phyloP scores from a whole-genome alignment of 2,888 invertebrate species.

The Rosalia funebris region DNA sequence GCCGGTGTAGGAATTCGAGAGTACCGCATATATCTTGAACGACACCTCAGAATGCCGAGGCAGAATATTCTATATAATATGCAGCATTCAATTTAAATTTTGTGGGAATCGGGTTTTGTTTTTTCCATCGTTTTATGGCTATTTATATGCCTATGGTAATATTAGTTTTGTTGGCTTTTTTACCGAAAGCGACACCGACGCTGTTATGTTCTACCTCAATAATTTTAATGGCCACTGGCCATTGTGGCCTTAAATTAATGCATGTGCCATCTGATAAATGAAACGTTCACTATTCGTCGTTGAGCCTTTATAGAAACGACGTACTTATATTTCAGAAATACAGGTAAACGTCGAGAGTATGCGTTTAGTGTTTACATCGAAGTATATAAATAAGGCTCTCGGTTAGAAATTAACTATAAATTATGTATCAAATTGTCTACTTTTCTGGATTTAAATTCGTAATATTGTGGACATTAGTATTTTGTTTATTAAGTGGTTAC shows the following conservation, averaged over 20 bases:
- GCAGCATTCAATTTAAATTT: slow-evolving; percentile 62
- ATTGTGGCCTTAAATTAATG: slow-evolving; percentile 45
- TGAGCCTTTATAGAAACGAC: too few relatives aligned
- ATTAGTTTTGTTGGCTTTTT: slow-evolving; percentile 55
- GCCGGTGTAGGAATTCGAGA: slow-evolving; percentile 56
- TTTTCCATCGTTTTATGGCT: slow-evolving; percentile 59
- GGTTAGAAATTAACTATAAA: too few relatives aligned
- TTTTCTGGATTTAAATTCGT: too few relatives aligned
- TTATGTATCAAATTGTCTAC: too few relatives aligned
- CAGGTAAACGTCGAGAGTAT: too few relatives aligned
- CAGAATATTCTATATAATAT: slow-evolving; percentile 61
- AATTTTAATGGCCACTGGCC: slow-evolving; percentile 55
- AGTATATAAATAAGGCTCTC: too few relatives aligned
- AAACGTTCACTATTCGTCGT: slow-evolving; percentile 36
- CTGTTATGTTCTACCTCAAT: slow-evolving; percentile 51
- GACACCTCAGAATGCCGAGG: slow-evolving; percentile 59
- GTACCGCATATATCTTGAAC: slow-evolving; percentile 59
- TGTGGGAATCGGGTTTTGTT: slow-evolving; percentile 59
- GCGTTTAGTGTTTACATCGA: too few relatives aligned
- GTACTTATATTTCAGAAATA: too few relatives aligned
- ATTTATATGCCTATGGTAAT: slow-evolving; percentile 61
- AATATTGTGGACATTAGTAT: too few relatives aligned
- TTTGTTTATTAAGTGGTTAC: too few relatives aligned
- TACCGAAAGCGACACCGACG: slow-evolving; percentile 50
- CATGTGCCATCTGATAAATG: slow-evolving; percentile 44